Evolutionary conservation across 2,888 invertebrate species (phyloP), one percentile per base, ranked within the genome.

Genomic region (Laothoe populi): DNA sequence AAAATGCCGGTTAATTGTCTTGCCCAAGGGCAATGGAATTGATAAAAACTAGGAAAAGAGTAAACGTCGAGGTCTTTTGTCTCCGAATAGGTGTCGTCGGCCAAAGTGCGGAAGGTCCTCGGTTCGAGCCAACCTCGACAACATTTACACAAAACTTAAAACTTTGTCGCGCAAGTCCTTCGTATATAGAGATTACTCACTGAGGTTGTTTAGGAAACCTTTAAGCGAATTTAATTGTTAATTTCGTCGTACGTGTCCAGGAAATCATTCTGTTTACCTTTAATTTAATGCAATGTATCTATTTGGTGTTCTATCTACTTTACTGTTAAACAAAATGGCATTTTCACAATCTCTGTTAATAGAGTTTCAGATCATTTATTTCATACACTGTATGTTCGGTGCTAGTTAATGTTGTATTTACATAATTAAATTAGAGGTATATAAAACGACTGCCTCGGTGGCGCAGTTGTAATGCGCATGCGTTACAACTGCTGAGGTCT

Each of bases 11-110:
- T 62, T 74, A 74, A 75, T 75, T 77, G 76, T 79, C 75, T 66
- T 73, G 72, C 76, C 79, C 88, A 89, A 89, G 88, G 90, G 83
- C 86, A 73, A 78, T 79, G 81, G 78, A 80, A 78, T 86, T 84
- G 78, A 82, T 80, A 83, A 83, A 82, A 87, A 88, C 82, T 86
- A 89, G 88, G 89, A 90, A 91, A 89, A 86, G 79, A 84, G 77
- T 78, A 73, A 77, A 71, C 74, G 73, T 73, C 80, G 84, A 84
- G 83, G 86, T 81, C 87, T 87, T 75, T 79, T 87, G 83, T 87
- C 82, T 79, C 81, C 81, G 79, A 86, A 83, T 71, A 73, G 53
- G 73, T 77, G 73, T 76, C 80, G 87, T 87, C 86, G 84, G 82
- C 79, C 78, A 74, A 77, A 78, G 75, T 71, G 81, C 88, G 87